These are phyloP conservation scores for Pelvicachromis taeniatus DNA, from an alignment of 2,113 vertebrate genomes.

Conservation along the genomic window DNA sequence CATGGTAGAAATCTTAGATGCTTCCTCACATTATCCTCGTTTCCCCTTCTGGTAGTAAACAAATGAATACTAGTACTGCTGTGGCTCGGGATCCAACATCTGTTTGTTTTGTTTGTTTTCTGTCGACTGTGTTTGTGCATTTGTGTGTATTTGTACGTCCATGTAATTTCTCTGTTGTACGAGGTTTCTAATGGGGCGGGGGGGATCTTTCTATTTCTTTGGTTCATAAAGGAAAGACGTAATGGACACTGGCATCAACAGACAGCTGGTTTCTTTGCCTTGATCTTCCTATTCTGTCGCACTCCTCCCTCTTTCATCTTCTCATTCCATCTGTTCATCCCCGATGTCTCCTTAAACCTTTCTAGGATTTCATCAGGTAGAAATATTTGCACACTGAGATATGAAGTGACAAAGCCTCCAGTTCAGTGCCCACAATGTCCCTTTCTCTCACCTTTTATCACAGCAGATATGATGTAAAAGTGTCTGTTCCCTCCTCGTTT, in stretches of 20 bases:
- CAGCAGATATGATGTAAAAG: neutral
- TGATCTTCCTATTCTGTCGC: neutral
- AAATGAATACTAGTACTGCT: slow-evolving; percentile 13
- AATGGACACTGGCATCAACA: neutral
- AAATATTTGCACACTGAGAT: neutral
- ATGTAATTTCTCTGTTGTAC: neutral
- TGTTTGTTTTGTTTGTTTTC: slow-evolving; percentile 40
- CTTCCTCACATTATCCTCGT: slow-evolving; percentile 51
- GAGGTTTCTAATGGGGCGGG: neutral
- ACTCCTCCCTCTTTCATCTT: neutral
- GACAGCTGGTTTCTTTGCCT: slow-evolving; percentile 13
- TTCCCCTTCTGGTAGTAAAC: slow-evolving; percentile 31
- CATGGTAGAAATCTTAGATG: slow-evolving; percentile 40
- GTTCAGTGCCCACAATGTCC: neutral
- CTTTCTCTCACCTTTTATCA: neutral
- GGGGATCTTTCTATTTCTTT: neutral
- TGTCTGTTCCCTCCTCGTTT: neutral
- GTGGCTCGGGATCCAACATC: slow-evolving; percentile 41
- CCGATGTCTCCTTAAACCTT: slow-evolving; percentile 12
- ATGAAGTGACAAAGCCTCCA: neutral
- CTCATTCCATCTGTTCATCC: slow-evolving; percentile 43
- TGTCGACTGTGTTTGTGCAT: slow-evolving; percentile 42
- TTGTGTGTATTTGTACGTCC: slow-evolving; percentile 5
- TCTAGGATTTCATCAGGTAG: slow-evolving; percentile 9
- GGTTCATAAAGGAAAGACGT: neutral